These are phyloP conservation scores for Acanthacorydalis orientalis DNA, from an alignment of 2,888 invertebrate species.

Conservation along the genomic window DNA sequence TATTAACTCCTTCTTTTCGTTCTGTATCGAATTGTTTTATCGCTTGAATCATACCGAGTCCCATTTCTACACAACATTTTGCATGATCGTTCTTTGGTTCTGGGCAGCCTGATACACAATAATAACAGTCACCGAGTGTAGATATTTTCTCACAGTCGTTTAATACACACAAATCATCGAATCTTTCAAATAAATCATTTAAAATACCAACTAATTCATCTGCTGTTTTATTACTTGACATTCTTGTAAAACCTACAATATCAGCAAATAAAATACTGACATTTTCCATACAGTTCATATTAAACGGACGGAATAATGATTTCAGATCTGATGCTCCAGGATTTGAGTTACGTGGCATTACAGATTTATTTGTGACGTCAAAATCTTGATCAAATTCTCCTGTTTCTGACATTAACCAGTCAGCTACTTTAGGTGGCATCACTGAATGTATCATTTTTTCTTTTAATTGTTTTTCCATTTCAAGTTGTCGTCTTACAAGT, in stretches of 20 bases:
- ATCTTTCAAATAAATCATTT: conserved; percentile 90
- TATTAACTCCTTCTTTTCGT: conserved; percentile 76
- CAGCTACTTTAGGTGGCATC: conserved; percentile 89
- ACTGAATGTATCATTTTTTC: conserved; percentile 96
- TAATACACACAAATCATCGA: conserved; percentile 75
- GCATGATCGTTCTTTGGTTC: conserved; percentile 86
- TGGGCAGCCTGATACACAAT: conserved; percentile 92
- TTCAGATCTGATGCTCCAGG: conserved; percentile 50
- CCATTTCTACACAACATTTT: conserved; percentile 92
- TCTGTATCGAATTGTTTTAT: conserved; percentile 86
- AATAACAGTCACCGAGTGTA: conserved; percentile 85
- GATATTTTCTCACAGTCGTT: conserved; percentile 95
- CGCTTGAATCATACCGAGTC: conserved; percentile 84
- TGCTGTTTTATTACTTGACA: conserved; percentile 93
- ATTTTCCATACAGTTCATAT: conserved; percentile 92
- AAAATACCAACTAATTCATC: conserved; percentile 89
- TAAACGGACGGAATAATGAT: conserved; percentile 83
- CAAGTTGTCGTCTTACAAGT: conserved; percentile 73
- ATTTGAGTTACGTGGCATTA: conserved; percentile 32
- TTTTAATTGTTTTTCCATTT: conserved; percentile 85
- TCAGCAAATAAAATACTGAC: conserved; percentile 95
- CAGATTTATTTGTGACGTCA: conserved; percentile 29
- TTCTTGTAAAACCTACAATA: conserved; percentile 93
- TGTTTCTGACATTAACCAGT: conserved; percentile 66
- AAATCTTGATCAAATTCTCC: conserved; percentile 38